Conservation (phyloP, 1,140 invertebrate genomes). For the Lamellibrachia luymesi region DNA sequence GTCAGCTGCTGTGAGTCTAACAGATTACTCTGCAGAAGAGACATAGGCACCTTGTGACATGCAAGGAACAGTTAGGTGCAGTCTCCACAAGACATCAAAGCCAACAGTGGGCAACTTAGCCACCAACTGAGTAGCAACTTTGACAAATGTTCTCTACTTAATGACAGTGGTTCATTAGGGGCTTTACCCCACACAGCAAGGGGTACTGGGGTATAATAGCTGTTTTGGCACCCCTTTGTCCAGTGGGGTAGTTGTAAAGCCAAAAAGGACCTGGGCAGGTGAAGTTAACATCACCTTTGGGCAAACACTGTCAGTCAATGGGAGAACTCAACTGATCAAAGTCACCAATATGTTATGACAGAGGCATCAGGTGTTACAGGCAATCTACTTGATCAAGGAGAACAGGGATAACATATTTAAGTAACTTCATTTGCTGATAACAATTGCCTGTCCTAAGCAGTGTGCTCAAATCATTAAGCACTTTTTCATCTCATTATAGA, state of each 20-base stretch:
- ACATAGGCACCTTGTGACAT: too few relatives aligned
- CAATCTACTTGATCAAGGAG: neutral
- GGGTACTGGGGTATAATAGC: neutral
- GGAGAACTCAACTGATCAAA: neutral
- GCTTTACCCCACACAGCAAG: neutral
- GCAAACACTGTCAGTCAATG: neutral
- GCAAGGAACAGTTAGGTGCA: neutral
- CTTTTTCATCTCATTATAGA: neutral
- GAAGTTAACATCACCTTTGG: neutral
- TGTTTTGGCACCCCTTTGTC: neutral
- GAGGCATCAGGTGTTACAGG: neutral
- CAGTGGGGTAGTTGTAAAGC: neutral
- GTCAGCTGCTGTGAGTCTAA: too few relatives aligned
- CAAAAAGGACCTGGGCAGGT: neutral
- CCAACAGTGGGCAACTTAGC: neutral
- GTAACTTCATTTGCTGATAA: neutral
- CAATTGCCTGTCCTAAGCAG: neutral
- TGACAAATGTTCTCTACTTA: neutral
- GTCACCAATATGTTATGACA: neutral
- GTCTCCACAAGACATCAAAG: neutral
- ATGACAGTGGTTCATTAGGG: neutral
- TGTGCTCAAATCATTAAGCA: neutral
- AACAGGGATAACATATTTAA: neutral
- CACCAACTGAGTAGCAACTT: neutral
- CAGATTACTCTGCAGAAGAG: too few relatives aligned